A percentile compares a stretch with the other conserved stretches of the same genome.
Evolutionary conservation across 2,113 vertebrate species (phyloP).

Genomic region (Hepsetus odoe): DNA sequence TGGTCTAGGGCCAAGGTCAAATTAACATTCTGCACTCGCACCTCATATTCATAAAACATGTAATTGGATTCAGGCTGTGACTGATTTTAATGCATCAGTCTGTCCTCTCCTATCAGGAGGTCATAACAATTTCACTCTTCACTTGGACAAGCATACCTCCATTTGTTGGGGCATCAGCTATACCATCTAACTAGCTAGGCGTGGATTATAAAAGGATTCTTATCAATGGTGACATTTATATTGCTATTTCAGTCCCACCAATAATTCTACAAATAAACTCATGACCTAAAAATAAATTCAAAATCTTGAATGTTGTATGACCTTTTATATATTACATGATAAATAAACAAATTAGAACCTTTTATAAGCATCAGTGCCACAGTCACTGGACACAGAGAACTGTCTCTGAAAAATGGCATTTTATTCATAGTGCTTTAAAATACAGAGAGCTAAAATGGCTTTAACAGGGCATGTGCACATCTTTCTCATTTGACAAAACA

Average conservation of each 20-base stretch:
- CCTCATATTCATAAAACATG: conserved; percentile 60
- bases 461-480: conserved; percentile 34
- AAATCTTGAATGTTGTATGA: conserved; percentile 17
- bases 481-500: conserved; percentile 30
- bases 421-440: not conserved
- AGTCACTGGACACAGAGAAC: no score
- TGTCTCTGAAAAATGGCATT: not conserved
- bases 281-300: conserved; percentile 26
- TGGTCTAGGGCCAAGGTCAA: conserved; percentile 20
- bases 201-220: conserved; percentile 23
- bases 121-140: conserved; percentile 57
- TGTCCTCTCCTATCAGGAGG: conserved; percentile 52
- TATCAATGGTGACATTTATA: conserved; percentile 49
- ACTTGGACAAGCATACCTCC: conserved; percentile 46
- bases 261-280: conserved; percentile 37
- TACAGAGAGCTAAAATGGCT: conserved; percentile 6
- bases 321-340: conserved; percentile 33
- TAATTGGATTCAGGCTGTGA: conserved; percentile 58
- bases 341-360: conserved; percentile 28
- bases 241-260: conserved; percentile 29
- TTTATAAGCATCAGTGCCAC: not conserved
- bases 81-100: conserved; percentile 53
- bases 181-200: conserved; percentile 35
- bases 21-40: conserved; percentile 54
- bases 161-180: conserved; percentile 39